A percentile compares a stretch with the other conserved stretches of the same genome.
Evolutionary conservation across 2,888 invertebrate species (phyloP).

Genomic region (Alcis repandata): DNA sequence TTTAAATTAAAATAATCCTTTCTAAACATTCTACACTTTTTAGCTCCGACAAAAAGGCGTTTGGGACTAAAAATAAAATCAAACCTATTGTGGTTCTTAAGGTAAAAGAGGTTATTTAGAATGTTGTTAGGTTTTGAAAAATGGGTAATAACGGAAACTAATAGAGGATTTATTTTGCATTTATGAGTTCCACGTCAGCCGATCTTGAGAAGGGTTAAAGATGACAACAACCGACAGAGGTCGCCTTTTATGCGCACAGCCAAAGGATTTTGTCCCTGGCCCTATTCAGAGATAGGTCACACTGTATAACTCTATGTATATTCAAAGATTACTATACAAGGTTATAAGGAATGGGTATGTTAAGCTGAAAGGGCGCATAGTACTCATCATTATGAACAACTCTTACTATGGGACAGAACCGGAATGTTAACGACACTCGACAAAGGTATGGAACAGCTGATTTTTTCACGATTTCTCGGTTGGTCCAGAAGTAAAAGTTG

Average conservation of each 20-base stretch:
- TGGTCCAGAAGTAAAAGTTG: too few relatives aligned
- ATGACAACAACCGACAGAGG: slow-evolving; percentile 67
- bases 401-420: too few relatives aligned
- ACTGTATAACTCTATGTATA: slow-evolving; percentile 5
- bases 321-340: background rate
- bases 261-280: slow-evolving; percentile 60
- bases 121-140: slow-evolving; percentile 29
- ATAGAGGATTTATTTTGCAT: slow-evolving; percentile 55
- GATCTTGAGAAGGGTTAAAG: slow-evolving; percentile 70
- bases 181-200: slow-evolving; percentile 59
- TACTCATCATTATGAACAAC: too few relatives aligned
- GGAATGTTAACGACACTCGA: too few relatives aligned
- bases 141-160: slow-evolving; percentile 39
- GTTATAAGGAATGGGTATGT: too few relatives aligned
- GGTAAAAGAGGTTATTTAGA: slow-evolving; percentile 12
- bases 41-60: too few relatives aligned
- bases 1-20: background rate
- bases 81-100: slow-evolving; percentile 1
- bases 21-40: too few relatives aligned
- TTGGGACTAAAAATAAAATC: background rate
- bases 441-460: too few relatives aligned
- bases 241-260: slow-evolving; percentile 62
- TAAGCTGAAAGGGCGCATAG: too few relatives aligned
- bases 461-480: too few relatives aligned
- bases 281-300: slow-evolving; percentile 48